Evolutionary conservation across 1,140 invertebrate genomes (phyloP).

Genomic region (Apocrypta bakeri): DNA sequence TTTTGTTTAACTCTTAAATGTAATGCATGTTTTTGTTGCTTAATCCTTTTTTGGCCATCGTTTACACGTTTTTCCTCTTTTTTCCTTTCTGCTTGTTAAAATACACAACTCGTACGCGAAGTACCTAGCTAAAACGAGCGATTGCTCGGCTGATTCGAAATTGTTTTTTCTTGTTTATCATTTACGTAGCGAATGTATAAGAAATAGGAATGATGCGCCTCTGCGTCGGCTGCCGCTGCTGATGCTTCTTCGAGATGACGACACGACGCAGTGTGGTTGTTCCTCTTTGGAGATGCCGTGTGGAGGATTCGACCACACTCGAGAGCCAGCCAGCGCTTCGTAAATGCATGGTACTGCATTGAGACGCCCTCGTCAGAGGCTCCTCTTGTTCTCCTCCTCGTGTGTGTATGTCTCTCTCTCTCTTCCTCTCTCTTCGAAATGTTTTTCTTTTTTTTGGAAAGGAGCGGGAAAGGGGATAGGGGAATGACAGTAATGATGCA

Average conservation of each 20-base stretch:
- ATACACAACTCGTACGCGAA: background rate
- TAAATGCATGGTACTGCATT: slow-evolving; percentile 14
- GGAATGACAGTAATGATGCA: slow-evolving; percentile 22
- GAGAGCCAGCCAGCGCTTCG: slow-evolving; percentile 4
- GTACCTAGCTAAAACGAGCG: background rate
- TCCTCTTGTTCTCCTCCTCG: slow-evolving; percentile 44
- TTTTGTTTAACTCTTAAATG: slow-evolving; percentile 17
- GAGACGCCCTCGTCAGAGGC: slow-evolving; percentile 11
- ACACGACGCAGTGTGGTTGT: background rate
- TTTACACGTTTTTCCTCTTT: background rate
- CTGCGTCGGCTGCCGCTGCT: slow-evolving; percentile 10
- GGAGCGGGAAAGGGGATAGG: slow-evolving; percentile 22
- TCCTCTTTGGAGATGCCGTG: background rate
- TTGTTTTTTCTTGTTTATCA: slow-evolving; percentile 30
- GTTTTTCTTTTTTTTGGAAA: slow-evolving; percentile 39
- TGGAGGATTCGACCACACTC: background rate
- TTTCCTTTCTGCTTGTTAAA: background rate
- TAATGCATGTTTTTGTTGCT: slow-evolving; percentile 11
- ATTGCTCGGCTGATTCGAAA: background rate
- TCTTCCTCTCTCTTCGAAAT: slow-evolving; percentile 14
- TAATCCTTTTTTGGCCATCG: slow-evolving; percentile 7
- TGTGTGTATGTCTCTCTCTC: background rate
- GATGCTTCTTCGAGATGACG: slow-evolving; percentile 3
- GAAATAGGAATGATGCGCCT: slow-evolving; percentile 46
- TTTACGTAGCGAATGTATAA: slow-evolving; percentile 43